phyloP scores from a whole-genome alignment of 2,113 vertebrate genomes.

The Probosciger aterrimus region DNA sequence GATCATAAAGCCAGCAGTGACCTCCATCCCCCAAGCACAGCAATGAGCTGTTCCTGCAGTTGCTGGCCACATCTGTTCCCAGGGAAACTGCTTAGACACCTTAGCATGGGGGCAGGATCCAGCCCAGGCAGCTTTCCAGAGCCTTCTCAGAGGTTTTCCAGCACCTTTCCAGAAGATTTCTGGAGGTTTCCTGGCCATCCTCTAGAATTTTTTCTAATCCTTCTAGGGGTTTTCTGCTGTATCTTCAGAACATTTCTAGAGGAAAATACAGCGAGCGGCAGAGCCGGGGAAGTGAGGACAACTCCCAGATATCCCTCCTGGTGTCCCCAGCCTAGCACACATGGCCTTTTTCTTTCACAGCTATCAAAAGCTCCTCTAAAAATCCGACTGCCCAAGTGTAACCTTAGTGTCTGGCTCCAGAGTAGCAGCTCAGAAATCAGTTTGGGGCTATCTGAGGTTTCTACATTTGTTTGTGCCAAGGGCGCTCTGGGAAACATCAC shows the following conservation, averaged over 20 bases:
- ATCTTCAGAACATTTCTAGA: background rate
- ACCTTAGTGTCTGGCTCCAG: background rate
- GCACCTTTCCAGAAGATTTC: background rate
- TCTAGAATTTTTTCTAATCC: background rate
- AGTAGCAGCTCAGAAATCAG: background rate
- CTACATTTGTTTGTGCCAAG: background rate
- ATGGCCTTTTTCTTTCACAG: background rate
- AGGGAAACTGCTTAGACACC: background rate
- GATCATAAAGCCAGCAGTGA: background rate
- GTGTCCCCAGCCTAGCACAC: background rate
- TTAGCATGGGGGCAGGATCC: background rate
- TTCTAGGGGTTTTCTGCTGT: background rate
- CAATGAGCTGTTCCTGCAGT: background rate
- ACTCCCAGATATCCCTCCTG: background rate
- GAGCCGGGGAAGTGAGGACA: background rate
- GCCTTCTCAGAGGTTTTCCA: background rate
- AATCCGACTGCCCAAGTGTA: background rate
- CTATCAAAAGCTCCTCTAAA: background rate
- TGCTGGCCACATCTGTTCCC: too few species aligned
- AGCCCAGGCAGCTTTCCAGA: background rate
- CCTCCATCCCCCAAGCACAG: background rate
- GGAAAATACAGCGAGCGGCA: background rate
- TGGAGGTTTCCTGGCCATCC: background rate
- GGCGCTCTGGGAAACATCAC: conserved; percentile 11
- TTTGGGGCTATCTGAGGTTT: background rate